Percentiles rank a stretch among this genome's conserved stretches.
Conservation (phyloP, 2,888 invertebrate genomes). For the Cactoblastis cactorum region DNA sequence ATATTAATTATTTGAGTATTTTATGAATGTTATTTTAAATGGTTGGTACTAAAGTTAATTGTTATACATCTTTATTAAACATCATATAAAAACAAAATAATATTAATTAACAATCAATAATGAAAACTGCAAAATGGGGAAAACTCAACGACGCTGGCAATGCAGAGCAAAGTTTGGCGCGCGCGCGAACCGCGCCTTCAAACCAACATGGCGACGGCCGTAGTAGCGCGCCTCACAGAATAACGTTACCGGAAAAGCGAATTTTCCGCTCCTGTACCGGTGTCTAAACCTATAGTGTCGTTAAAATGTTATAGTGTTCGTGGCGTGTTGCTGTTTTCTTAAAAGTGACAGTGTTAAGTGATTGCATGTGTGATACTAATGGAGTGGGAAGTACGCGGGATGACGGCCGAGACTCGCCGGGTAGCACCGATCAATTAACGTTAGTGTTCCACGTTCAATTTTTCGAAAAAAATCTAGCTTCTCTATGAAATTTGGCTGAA, state of each 20-base stretch:
- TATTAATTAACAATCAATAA: conserved; percentile 3
- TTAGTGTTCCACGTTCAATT: conserved; percentile 37
- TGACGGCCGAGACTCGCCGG: conserved; percentile 69
- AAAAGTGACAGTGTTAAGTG: conserved; percentile 57
- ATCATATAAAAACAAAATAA: not conserved
- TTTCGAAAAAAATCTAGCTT: not conserved
- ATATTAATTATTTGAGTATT: too few species aligned
- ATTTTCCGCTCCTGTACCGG: conserved; percentile 31
- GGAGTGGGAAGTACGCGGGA: conserved; percentile 56
- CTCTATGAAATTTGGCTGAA: not conserved
- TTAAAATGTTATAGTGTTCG: conserved; percentile 64
- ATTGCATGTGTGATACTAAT: conserved; percentile 73
- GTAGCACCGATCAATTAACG: conserved; percentile 75
- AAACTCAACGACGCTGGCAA: conserved; percentile 30
- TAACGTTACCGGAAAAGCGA: conserved; percentile 45
- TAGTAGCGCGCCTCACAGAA: conserved; percentile 59
- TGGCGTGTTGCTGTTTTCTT: conserved; percentile 35
- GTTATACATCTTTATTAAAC: not conserved
- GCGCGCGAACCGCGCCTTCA: conserved; percentile 67
- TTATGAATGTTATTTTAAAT: too few species aligned
- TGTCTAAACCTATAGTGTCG: conserved; percentile 31
- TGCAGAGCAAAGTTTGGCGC: conserved; percentile 56
- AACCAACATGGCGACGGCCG: conserved; percentile 68
- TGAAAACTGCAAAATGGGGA: conserved; percentile 19
- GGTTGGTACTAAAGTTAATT: too few species aligned